These are phyloP conservation scores for Ophion ventricosus DNA, from an alignment of 2,888 invertebrate species.

Conservation along the genomic window DNA sequence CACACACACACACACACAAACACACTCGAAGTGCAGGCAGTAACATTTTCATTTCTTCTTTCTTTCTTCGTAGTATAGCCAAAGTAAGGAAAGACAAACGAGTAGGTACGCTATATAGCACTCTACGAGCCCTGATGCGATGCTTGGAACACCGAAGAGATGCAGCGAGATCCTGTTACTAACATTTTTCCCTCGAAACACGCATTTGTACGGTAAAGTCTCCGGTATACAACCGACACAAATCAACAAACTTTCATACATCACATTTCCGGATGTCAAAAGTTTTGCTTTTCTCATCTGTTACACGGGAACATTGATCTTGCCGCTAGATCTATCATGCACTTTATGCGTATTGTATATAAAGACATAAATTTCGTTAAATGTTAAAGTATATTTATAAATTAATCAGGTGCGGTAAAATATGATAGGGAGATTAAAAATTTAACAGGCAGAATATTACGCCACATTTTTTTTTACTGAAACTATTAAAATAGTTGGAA, in stretches of 20 bases:
- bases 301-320: slow-evolving; percentile 20
- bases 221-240: slow-evolving; percentile 10
- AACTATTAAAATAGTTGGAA: too few relatives aligned
- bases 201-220: slow-evolving; percentile 3
- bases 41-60: slow-evolving; percentile 8
- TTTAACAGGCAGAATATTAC: too few relatives aligned
- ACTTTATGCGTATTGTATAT: background rate
- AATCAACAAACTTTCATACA: slow-evolving; percentile 51
- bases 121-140: background rate
- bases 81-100: slow-evolving; percentile 24
- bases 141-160: slow-evolving; percentile 14
- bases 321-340: slow-evolving; percentile 2
- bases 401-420: too few relatives aligned
- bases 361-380: too few relatives aligned
- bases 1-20: too few relatives aligned
- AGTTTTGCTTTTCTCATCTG: slow-evolving; percentile 35
- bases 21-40: slow-evolving; percentile 31
- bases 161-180: slow-evolving; percentile 7
- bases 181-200: slow-evolving; percentile 1
- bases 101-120: slow-evolving; percentile 8
- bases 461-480: too few relatives aligned
- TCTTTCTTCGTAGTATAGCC: background rate
- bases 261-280: slow-evolving; percentile 29
- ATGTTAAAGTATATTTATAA: background rate
- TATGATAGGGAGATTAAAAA: too few relatives aligned